Base-by-base conservation (phyloP, 1,140 invertebrate species). In the Drosophila seguyi region DNA sequence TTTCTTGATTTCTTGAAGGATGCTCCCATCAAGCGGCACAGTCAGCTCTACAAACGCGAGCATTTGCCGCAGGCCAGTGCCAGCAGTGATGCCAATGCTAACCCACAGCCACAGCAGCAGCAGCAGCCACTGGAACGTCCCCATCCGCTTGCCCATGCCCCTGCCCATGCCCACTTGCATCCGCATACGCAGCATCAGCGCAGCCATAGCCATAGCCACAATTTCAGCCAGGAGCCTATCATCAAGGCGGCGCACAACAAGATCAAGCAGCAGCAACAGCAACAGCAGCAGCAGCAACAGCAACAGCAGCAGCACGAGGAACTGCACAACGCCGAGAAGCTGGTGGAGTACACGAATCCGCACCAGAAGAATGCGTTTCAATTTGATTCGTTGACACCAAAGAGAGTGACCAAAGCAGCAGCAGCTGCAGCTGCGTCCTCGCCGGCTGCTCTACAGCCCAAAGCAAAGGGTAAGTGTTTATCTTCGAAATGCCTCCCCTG, bases 381-480 rank as follows among this genome's bases (percentile, higher is more conserved):
- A 80, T 93, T 93, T 34, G 92, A 93, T 79, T 91, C 92, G 71
- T 78, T 93, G 7, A 92, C 92, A 81, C 91, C 92, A 77, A 92
- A 92, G 69, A 87, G 90, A 79, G 80, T 88, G 61, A 84, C 80
- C 63, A 83, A 86, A 77, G 50, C 59, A 58, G 57, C 58, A n/a
- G 63, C 20, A 16, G 66, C 39, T 14, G 75, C 67, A 48, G 57
- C 72, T 1, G 61, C 53, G 41, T 67, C 76, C 11, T 42, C 68
- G 29, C 47, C 58, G 36, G 38, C 55, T 13, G 47, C 56, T 34
- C 60, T 60, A 20, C 74, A 42, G 56, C 38, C 57, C 57, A 78
- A 78, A 36, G 44, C 50, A 38, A 77, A 78, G 42, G 75, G 75
- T 77, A 69, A 41, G 22, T 14, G n/a, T 16, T 6, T 4, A 6